Base-by-base conservation (phyloP, 2,113 vertebrate species). In the Rhegmatorhina hoffmannsi region DNA sequence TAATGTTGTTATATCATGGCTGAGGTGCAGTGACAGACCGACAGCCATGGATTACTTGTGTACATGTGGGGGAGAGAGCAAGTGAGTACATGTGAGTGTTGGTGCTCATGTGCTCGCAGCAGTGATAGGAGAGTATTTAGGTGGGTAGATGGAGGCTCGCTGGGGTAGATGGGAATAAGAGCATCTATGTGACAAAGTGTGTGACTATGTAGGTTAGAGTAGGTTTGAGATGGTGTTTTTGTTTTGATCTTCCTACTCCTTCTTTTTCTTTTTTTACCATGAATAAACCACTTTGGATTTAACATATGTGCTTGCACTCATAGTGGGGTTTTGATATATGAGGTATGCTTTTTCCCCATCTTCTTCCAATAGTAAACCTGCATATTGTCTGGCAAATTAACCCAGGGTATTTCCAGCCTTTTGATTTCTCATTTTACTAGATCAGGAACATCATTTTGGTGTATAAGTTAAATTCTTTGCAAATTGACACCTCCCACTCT, bases 211-310 rank as follows among this genome's bases (percentile, higher is more conserved):
- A 92, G 67, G 59, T 86, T 83, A 90, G 55, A 93, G 62, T 74
- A 89, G 63, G 18, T 90, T 90, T 83, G 79, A 88, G 85, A 17
- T 60, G 19, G 8, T 90, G 87, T 28, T 75, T 74, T 90, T 96
- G 83, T 91, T 96, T 94, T 96, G 44, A 64, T 84, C 40, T 84
- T 95, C 73, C 85, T 93, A 81, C 60, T 95, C 79, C 13, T 18
- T 81, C 24, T 33, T 55, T 36, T 44, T 60, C 44, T 50, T 10
- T 36, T 47, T 26, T 23, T 7, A 34, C 17, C 13, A 13, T 38
- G 11, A 44, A 38, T 52, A 84, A 92, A 47, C 63, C 86, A 44
- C 34, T 88, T 52, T 67, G 38, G 2, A 33, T 64, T 90, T 75
- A 78, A 78, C 68, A 53, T 89, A 66, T 29, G 76, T 75, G 66